phyloP scores from a whole-genome alignment of 2,888 invertebrate genomes.

The Drosophila peninsularis region DNA sequence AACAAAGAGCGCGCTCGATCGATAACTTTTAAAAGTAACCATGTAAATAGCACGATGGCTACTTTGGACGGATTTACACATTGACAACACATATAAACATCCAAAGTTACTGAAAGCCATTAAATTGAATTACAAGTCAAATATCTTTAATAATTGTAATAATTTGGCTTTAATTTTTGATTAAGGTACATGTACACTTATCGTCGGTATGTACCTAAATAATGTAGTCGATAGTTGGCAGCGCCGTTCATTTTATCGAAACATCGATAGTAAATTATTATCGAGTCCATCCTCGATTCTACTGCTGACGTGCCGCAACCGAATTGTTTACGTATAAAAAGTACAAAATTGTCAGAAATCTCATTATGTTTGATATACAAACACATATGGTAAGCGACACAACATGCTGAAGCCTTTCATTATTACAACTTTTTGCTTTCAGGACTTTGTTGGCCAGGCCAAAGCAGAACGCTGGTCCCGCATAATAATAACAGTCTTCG shows the following conservation, averaged over 20 bases:
- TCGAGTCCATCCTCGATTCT: constrained; percentile 15
- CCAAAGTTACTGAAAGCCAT: background rate
- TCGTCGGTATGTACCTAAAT: background rate
- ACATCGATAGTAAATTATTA: constrained; percentile 10
- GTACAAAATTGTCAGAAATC: constrained; percentile 23
- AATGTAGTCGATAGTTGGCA: constrained; percentile 4
- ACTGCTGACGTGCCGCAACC: constrained; percentile 71
- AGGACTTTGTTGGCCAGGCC: constrained; percentile 96
- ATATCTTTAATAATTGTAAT: no score
- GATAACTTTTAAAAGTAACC: background rate
- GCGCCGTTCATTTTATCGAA: background rate
- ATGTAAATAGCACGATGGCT: background rate
- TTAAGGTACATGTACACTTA: no score
- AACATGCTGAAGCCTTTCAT: accelerated
- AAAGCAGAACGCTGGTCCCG: constrained; percentile 95
- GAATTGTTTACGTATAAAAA: constrained; percentile 61
- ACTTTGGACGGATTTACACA: background rate
- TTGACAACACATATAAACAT: background rate
- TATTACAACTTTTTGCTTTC: background rate
- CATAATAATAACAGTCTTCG: constrained; percentile 95
- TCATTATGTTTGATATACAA: constrained; percentile 83
- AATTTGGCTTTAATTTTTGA: no score
- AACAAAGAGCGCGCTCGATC: background rate
- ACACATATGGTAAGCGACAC: constrained; percentile 84
- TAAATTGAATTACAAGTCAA: background rate